Evolutionary conservation across 2,113 vertebrate genomes (phyloP), one percentile per base, ranked within the genome.

Genomic region (Oreochromis tanganicae): DNA sequence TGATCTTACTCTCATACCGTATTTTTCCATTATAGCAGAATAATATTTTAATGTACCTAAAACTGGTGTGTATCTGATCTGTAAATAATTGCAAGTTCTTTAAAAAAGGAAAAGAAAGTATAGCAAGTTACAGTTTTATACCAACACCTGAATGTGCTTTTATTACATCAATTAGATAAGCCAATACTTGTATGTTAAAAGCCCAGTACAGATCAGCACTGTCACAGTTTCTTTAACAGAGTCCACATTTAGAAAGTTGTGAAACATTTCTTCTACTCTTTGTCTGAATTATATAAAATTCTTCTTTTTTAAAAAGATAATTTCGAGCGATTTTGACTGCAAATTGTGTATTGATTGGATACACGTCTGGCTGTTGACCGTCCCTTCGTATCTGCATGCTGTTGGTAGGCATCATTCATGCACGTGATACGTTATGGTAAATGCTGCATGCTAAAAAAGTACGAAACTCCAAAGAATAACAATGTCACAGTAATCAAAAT

Each of bases 61-160:
- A 83, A 94, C 90, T 89, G 89, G 78, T 91, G 86, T 91, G 86
- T 90, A 93, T 94, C 87, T 91, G 85, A 92, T 95, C 94, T 96
- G 95, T 96, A 96, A 95, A 96, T 96, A 96, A 87, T 92, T 81
- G 87, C 85, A 83, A 90, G 88, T 93, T 93, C 95, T 95, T 96
- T 93, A 13, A 93, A 90, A 91, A n/a, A 91, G 89, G 16, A 19
- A 66, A 66, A 66, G 10, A 88, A 81, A 92, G 85, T 88, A 91
- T 88, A 88, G 88, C 87, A 88, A 94, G 86, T 88, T 93, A 88
- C 85, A 91, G 87, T 93, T 97, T 97, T 96, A 95, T 96, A 96
- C 92, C 94, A 95, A 96, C 88, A 91, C 91, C 94, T 95, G 94
- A 96, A 96, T 96, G 94, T 96, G 94, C 92, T 96, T 96, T 96